Evolutionary conservation across 35 echinoderm and acorn worm genomes (phyloP).

Genomic region (Amphiura filiformis): DNA sequence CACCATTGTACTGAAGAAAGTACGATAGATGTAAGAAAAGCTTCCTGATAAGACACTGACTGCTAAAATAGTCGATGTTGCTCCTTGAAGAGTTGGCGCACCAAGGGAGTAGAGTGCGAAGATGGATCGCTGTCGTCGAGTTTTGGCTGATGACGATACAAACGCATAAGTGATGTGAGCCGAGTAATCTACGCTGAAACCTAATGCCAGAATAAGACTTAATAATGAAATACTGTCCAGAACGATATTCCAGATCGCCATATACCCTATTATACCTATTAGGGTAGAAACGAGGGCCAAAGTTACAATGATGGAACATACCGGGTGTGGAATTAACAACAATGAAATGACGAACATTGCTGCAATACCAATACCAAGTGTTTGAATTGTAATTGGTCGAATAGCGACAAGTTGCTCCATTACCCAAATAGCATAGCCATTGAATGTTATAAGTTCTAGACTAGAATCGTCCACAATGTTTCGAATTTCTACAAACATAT

Average conservation of each 20-base stretch:
- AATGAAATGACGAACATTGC: slow-evolving; percentile 67
- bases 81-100: slow-evolving; percentile 62
- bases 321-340: slow-evolving; percentile 43
- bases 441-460: slow-evolving; percentile 11
- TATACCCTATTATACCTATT: slow-evolving; percentile 59
- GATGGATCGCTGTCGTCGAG: neutral
- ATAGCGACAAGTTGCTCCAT: slow-evolving; percentile 36
- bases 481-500: slow-evolving; percentile 55
- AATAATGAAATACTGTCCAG: slow-evolving; percentile 68
- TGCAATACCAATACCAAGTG: slow-evolving; percentile 51
- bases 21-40: slow-evolving; percentile 56
- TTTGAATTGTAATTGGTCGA: slow-evolving; percentile 61
- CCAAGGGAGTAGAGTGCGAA: slow-evolving; percentile 51
- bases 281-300: slow-evolving; percentile 47
- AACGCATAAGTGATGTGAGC: slow-evolving; percentile 77
- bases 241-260: slow-evolving; percentile 56
- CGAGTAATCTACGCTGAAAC: slow-evolving; percentile 82
- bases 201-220: slow-evolving; percentile 62
- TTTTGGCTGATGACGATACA: neutral
- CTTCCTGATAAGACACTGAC: slow-evolving; percentile 22
- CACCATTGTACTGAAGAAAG: slow-evolving; percentile 75
- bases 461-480: slow-evolving; percentile 28
- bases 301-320: slow-evolving; percentile 51
- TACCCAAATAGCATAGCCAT: slow-evolving; percentile 14
- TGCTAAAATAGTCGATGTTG: slow-evolving; percentile 38